These are phyloP conservation scores for Aurelia aurita DNA, from an alignment of 30 jellyfish, hydroid and myxozoan genomes.

Conservation along the genomic window DNA sequence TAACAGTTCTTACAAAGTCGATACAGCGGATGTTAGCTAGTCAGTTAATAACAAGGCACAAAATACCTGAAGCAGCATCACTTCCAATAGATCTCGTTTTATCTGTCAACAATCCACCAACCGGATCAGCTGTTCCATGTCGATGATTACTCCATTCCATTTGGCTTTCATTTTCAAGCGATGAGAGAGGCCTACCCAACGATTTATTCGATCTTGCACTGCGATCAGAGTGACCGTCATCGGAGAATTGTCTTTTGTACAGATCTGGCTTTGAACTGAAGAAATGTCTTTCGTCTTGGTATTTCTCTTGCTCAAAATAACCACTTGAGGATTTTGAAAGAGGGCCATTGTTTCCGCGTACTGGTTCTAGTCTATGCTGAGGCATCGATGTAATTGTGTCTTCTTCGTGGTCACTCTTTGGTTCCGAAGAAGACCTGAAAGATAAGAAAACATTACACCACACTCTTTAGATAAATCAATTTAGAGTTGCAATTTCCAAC, in stretches of 20 bases:
- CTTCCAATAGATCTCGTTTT: conserved; percentile 55
- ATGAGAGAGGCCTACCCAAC: conserved; percentile 45
- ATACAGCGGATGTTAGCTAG: background rate
- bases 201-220: conserved; percentile 48
- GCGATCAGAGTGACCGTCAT: conserved; percentile 56
- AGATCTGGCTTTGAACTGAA: conserved; percentile 10
- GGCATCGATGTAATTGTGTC: conserved; percentile 38
- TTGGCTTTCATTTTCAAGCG: conserved; percentile 32
- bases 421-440: conserved; percentile 82
- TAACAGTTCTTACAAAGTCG: background rate
- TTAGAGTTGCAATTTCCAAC: too few species aligned
- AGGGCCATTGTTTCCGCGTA: conserved; percentile 62
- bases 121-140: background rate
- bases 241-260: conserved; percentile 52
- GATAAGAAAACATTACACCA: too few species aligned
- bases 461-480: too few species aligned
- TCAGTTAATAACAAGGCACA: background rate
- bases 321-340: conserved; percentile 91
- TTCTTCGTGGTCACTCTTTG: conserved; percentile 94
- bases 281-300: conserved; percentile 18
- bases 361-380: conserved; percentile 16
- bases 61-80: conserved; percentile 54
- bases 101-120: conserved; percentile 8
- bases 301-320: conserved; percentile 79
- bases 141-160: background rate